Evolutionary conservation across 2,888 invertebrate species (phyloP), one percentile per base, ranked within the genome.

Genomic region (Pardosa pseudoannulata): DNA sequence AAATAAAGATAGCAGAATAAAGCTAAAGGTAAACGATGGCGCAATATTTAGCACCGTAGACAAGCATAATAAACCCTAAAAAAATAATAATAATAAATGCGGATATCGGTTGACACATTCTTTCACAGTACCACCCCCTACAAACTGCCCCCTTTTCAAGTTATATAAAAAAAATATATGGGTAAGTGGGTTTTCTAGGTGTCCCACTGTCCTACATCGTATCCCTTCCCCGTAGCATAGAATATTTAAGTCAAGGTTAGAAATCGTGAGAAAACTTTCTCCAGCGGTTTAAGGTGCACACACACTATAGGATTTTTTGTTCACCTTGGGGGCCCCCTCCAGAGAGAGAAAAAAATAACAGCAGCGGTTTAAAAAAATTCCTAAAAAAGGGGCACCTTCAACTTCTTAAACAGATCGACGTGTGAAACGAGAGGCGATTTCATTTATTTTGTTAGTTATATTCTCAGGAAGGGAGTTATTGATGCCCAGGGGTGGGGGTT

Each of bases 201-300:
- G 83, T 71, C 76, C 83, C 78, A 78, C 78, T 85, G 73, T 85
- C 83, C 83, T 62, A 85, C 50, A 85, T 85, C 32, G 50, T 2
- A 50, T 6, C 46, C 46, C 23, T 56, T 23, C 68, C 50, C 74
- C 56, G 56, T 36, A 67, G 27, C n/a, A n/a, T n/a, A 64, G 50
- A 79, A 75, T 39, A 85, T 85, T 23, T 85, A 39, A 85, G 83
- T 85, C 83, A 85, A 85, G 83, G 83, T 85, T 78, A 67, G n/a
- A 32, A 29, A 65, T 67, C 83, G 83, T 85, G 83, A 78, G 83
- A 85, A 85, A 71, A 85, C 83, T 85, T 85, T 85, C 78, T n/a
- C 65, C 72, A 68, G 32, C 82, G 65, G 72, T 82, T 72, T 78
- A 83, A 71, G 82, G 74, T 46, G 76, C 39, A 70, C 36, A 23